Evolutionary conservation across 2,113 vertebrate species (phyloP).

Genomic region (Motacilla tschutschensis): DNA sequence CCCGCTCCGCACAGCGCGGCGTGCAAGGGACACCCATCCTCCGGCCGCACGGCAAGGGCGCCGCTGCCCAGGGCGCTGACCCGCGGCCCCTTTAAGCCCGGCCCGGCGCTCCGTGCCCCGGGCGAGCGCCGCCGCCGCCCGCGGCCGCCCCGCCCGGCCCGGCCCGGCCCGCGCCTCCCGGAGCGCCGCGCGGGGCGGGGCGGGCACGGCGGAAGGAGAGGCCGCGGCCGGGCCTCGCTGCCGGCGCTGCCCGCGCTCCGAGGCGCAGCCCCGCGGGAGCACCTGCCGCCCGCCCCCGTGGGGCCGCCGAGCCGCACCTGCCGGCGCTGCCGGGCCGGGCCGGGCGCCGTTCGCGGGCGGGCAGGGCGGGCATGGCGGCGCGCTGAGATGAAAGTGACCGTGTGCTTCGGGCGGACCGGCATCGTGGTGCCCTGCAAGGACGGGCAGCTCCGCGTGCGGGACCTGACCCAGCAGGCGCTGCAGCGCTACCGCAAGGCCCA

Average conservation of each 20-base stretch:
- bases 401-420: not conserved
- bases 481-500: not conserved
- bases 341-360: too few relatives aligned
- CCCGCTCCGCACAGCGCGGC: not conserved
- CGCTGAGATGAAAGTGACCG: too few relatives aligned
- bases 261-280: too few relatives aligned
- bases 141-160: slow-evolving; percentile 73
- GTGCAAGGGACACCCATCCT: not conserved
- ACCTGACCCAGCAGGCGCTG: not conserved
- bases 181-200: too few relatives aligned
- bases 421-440: not conserved
- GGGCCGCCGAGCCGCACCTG: too few relatives aligned
- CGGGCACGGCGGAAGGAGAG: too few relatives aligned
- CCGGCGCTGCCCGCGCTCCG: too few relatives aligned
- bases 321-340: too few relatives aligned
- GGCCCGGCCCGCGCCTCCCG: too few relatives aligned
- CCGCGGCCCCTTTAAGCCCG: slow-evolving; percentile 63
- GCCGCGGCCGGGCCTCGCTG: too few relatives aligned
- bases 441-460: not conserved
- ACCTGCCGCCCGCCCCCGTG: too few relatives aligned
- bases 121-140: not conserved
- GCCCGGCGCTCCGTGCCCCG: not conserved
- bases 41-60: fast-evolving
- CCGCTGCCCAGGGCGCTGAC: not conserved
- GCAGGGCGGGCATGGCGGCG: too few relatives aligned